Base-by-base conservation (phyloP, 1,140 invertebrate genomes). In the Drosophila grimshawi region DNA sequence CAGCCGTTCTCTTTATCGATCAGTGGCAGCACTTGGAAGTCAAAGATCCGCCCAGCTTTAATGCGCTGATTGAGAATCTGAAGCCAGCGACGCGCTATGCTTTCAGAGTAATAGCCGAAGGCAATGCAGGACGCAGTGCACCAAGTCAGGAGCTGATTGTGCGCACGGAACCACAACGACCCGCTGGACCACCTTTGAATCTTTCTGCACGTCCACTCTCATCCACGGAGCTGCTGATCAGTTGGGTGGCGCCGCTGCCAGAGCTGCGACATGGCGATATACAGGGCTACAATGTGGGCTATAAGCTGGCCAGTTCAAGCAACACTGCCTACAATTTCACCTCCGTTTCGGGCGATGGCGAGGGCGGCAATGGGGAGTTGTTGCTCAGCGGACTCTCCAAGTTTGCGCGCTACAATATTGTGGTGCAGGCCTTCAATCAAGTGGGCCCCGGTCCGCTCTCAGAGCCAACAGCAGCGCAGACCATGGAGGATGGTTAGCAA, bases 351-450 rank as follows among this genome's bases (percentile, higher is more conserved):
- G 95, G 95, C 0, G 95, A 96, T 74, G 95, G 94, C 0, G 95
- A 96, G 65, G 95, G 95, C 43, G 95, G 94, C 4, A 94, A 93
- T 2, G 95, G 94, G 0, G 95, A 96, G 88, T 81, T 95, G 19
- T 91, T 95, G 41, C 91, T 96, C 4, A 93, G 94, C 7, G 95
- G 94, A 11, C 92, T 98, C 35, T 93, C 94, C 52, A 97, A 97
- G 74, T 97, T 96, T 82, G 96, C 96, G 0, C 94, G 95, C 61
- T 98, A 98, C 81, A 94, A 94, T 2, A 94, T 97, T 8, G 95
- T 97, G 35, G 95, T 97, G 45, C 96, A 97, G 92, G 96, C 97
- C 1, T 97, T 96, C 91, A 98, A 98, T 93, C 95, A 96, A 85
- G 95, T 97, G 53, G 97, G 97, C 7, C 94, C 95, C 2, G 97